Percentiles rank a stretch among this genome's conserved stretches.
Evolutionary conservation across 2,113 vertebrate species (phyloP).

Genomic region (Lasiurus cinereus): DNA sequence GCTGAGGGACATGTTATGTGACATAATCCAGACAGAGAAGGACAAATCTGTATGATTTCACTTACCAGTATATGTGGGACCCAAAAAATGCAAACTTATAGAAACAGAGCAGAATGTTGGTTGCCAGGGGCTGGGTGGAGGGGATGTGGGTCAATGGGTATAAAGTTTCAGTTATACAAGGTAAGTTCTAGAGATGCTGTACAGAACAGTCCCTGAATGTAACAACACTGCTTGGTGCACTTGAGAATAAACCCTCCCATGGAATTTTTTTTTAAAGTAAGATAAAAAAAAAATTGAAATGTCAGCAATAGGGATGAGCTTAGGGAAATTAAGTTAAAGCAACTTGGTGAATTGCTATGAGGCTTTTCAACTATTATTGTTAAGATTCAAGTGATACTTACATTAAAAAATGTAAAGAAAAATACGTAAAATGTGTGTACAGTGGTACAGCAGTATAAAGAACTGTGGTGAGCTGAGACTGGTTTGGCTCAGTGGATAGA

Average conservation of each 20-base stretch:
- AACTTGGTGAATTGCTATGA: background rate
- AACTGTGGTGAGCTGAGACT: fast-evolving
- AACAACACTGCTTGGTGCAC: fast-evolving
- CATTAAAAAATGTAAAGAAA: background rate
- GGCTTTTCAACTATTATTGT: background rate
- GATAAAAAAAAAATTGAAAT: background rate
- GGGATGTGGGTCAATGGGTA: fast-evolving
- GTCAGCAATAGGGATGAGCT: background rate
- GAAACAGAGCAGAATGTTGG: background rate
- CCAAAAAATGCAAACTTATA: background rate
- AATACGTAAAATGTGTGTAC: fast-evolving
- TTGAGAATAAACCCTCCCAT: background rate
- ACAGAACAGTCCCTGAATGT: fast-evolving
- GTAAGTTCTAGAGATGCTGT: background rate
- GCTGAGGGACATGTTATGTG: background rate
- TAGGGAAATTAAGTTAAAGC: background rate
- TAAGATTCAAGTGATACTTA: background rate
- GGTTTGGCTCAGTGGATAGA: too few species aligned
- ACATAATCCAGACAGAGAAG: background rate
- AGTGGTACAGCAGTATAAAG: background rate
- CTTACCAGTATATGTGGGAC: background rate
- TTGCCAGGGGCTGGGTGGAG: background rate
- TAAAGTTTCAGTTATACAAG: too few species aligned
- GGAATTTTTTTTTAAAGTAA: background rate
- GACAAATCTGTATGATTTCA: background rate